Percentiles rank a stretch among this genome's conserved stretches.
These are phyloP conservation scores for Chymomyza fuscimana DNA, from an alignment of 2,888 invertebrate genomes.

Conservation along the genomic window DNA sequence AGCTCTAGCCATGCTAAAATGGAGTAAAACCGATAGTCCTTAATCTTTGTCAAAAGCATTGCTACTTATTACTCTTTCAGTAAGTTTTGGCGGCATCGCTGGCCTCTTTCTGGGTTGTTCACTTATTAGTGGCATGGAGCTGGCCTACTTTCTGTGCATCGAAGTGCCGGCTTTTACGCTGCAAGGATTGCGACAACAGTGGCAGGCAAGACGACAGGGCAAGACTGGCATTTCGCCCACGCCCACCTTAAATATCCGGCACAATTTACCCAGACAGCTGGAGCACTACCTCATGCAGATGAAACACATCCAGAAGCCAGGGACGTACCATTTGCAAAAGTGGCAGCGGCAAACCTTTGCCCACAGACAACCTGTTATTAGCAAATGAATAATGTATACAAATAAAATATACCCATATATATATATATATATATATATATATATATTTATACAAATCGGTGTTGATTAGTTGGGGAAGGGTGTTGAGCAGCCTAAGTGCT, in stretches of 20 bases:
- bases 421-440: constrained; percentile 44
- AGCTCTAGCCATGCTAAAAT: too few species aligned
- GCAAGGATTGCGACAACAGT: constrained; percentile 44
- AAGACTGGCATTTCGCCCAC: constrained; percentile 24
- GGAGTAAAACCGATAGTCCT: neutral
- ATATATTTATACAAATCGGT: constrained; percentile 47
- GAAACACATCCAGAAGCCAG: constrained; percentile 37
- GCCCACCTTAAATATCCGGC: constrained; percentile 48
- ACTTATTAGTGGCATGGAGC: constrained; percentile 80
- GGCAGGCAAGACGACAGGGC: constrained; percentile 25
- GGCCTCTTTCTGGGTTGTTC: constrained; percentile 81
- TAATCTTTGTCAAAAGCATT: neutral
- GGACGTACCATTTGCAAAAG: constrained; percentile 39
- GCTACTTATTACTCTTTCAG: constrained; percentile 47
- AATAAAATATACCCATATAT: constrained; percentile 56
- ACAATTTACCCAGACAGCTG: constrained; percentile 51
- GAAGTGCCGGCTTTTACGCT: constrained; percentile 68
- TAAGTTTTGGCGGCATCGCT: constrained; percentile 81
- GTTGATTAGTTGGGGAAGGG: constrained; percentile 17
- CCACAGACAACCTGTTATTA: constrained; percentile 58
- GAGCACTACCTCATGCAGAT: constrained; percentile 61
- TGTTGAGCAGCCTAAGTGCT: constrained; percentile 35
- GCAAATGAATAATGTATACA: constrained; percentile 57
- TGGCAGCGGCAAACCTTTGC: constrained; percentile 59
- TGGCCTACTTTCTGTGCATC: constrained; percentile 78